These are phyloP conservation scores for Rhagium mordax DNA, from an alignment of 2,888 invertebrate species.

Conservation along the genomic window DNA sequence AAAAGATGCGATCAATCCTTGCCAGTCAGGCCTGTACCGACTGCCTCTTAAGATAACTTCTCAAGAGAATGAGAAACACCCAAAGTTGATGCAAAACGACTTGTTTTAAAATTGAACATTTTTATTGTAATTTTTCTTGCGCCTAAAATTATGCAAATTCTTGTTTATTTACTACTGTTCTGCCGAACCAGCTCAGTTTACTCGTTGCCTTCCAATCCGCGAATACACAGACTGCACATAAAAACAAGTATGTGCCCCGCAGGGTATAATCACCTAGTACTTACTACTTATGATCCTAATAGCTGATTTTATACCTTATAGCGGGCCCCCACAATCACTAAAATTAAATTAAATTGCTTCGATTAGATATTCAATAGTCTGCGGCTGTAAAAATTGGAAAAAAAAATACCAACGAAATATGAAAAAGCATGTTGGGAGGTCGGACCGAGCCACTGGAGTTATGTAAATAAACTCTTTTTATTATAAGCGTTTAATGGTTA, in stretches of 20 bases:
- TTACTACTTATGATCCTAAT: conserved; percentile 41
- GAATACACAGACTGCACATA: background rate
- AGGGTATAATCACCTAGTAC: conserved; percentile 38
- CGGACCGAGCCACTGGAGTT: conserved; percentile 13
- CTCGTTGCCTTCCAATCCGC: background rate
- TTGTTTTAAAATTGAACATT: too few relatives aligned
- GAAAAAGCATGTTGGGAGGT: conserved; percentile 19
- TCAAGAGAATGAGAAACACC: too few relatives aligned
- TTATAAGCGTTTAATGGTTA: background rate
- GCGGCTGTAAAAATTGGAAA: conserved; percentile 6
- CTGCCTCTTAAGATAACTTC: too few relatives aligned
- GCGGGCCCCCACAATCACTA: conserved; percentile 44
- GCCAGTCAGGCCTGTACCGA: too few relatives aligned
- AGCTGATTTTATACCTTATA: conserved; percentile 34
- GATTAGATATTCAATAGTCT: conserved; percentile 40
- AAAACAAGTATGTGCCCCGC: conserved; percentile 8
- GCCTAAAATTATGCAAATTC: too few relatives aligned
- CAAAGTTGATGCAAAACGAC: too few relatives aligned
- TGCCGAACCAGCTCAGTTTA: background rate
- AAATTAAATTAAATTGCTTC: conserved; percentile 50
- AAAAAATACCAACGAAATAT: conserved; percentile 6
- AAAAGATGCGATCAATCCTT: too few relatives aligned
- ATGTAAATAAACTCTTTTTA: background rate
- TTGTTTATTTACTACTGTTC: background rate
- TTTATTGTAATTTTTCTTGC: too few relatives aligned